Percentiles rank a stretch among this genome's conserved stretches.
phyloP scores from a whole-genome alignment of 2,888 invertebrate species.

The Axea sp. region DNA sequence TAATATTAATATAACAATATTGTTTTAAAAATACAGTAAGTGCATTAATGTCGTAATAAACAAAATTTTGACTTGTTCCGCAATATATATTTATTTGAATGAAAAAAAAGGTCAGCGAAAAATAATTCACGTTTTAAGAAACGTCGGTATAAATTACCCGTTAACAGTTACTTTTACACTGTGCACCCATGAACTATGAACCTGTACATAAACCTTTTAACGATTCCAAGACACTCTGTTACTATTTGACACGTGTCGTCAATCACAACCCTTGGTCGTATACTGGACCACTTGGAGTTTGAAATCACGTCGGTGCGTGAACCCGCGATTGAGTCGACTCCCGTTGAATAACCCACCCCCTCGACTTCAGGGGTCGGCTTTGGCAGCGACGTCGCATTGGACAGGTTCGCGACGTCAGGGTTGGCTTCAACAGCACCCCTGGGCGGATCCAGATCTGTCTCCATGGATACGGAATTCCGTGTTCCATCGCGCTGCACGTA shows the following conservation, averaged over 20 bases:
- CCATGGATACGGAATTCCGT: conserved; percentile 56
- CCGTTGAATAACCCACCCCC: conserved; percentile 35
- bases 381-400: conserved; percentile 68
- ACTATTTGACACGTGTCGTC: conserved; percentile 65
- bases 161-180: not conserved
- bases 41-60: too few species aligned
- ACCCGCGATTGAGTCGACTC: conserved; percentile 67
- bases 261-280: conserved; percentile 63
- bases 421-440: conserved; percentile 65
- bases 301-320: conserved; percentile 69
- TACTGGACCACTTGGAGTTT: conserved; percentile 65
- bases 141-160: not conserved
- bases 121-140: too few species aligned
- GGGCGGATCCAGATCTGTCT: conserved; percentile 72
- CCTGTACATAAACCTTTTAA: conserved; percentile 2
- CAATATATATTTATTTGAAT: too few species aligned
- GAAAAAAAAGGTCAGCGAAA: too few species aligned
- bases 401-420: conserved; percentile 68
- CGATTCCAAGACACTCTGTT: conserved; percentile 5
- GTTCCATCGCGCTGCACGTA: conserved; percentile 26
- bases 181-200: not conserved
- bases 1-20: too few species aligned
- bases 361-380: conserved; percentile 56
- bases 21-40: too few species aligned
- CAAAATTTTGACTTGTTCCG: too few species aligned